These are phyloP conservation scores for Amblyteles armatorius DNA, from an alignment of 2,888 invertebrate species.

Conservation along the genomic window DNA sequence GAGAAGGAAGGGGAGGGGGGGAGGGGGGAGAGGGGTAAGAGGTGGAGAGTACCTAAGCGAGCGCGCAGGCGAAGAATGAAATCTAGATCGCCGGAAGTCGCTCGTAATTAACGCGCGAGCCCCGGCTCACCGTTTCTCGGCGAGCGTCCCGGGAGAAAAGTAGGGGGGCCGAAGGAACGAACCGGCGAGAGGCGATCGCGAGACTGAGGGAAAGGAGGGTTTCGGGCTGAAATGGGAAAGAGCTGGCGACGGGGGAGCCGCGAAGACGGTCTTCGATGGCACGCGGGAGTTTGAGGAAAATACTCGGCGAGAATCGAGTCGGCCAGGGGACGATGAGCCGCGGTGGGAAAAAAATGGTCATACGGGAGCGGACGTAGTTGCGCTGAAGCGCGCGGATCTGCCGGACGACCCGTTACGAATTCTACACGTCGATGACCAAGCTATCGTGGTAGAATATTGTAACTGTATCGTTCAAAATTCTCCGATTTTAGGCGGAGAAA, in stretches of 20 bases:
- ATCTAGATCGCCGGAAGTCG: conserved; percentile 85
- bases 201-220: conserved; percentile 21
- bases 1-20: conserved; percentile 35
- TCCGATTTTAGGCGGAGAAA: not conserved
- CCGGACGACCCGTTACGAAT: conserved; percentile 74
- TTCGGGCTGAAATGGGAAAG: conserved; percentile 17
- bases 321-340: not conserved
- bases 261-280: not conserved
- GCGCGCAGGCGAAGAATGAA: conserved; percentile 81
- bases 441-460: conserved; percentile 5
- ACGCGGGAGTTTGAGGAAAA: conserved; percentile 17
- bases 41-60: conserved; percentile 70
- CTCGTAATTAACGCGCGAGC: conserved; percentile 83
- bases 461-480: not conserved
- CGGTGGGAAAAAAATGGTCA: not conserved
- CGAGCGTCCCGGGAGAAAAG: conserved; percentile 46
- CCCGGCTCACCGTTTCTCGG: conserved; percentile 52
- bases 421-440: conserved; percentile 55
- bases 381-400: conserved; percentile 23
- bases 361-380: not conserved
- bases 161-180: conserved; percentile 51
- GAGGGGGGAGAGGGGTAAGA: not conserved
- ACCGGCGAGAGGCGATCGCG: conserved; percentile 56
- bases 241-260: conserved; percentile 15
- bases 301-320: not conserved